Evolutionary conservation across 2,797 vertebrate species (phyloP), one percentile per base, ranked within the genome.

Genomic region (Cossypha caffra): DNA sequence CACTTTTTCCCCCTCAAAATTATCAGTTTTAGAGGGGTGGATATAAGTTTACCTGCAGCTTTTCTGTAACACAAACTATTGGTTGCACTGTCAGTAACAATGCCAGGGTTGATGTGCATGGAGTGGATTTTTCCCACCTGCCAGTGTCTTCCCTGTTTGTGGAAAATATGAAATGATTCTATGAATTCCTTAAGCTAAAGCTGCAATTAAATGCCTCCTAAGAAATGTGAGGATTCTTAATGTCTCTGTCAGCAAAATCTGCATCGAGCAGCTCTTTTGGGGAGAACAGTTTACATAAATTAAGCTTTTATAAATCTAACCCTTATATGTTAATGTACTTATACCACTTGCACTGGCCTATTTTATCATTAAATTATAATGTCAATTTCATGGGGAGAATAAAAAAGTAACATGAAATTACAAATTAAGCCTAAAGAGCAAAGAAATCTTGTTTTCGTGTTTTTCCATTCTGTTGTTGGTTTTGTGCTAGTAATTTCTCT

Each of bases 401-500:
- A 67, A 29, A 80, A 68, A 75, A 55, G 35, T 47, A 68, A 13
- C n/a, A n/a, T 38, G 64, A 86, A 88, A 58, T 64, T 29, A 61
- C 42, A 52, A 51, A 24, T 75, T 18, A 63, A 73, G 28, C 26
- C 16, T 76, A 68, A 94, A 48, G 45, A 88, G n/a, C 50, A 59
- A 69, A 69, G 29, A 47, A 66, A 9, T 86, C 33, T 94, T 85
- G 64, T 71, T 86, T 66, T 86, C 6, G 0, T 93, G 2, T 80
- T 73, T 93, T 94, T 88, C 91, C 37, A 10, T 54, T 45, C 43
- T 88, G 61, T 72, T 96, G 54, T 96, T 95, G 59, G 51, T 79
- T 93, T 94, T 96, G 82, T 94, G 87, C 89, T 75, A 96, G 95
- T 93, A 67, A 96, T 93, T 95, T 92, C 91, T 92, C 93, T 97